Evolutionary conservation across 2,113 vertebrate species (phyloP), one percentile per base, ranked within the genome.

Genomic region (Cisticola juncidis): DNA sequence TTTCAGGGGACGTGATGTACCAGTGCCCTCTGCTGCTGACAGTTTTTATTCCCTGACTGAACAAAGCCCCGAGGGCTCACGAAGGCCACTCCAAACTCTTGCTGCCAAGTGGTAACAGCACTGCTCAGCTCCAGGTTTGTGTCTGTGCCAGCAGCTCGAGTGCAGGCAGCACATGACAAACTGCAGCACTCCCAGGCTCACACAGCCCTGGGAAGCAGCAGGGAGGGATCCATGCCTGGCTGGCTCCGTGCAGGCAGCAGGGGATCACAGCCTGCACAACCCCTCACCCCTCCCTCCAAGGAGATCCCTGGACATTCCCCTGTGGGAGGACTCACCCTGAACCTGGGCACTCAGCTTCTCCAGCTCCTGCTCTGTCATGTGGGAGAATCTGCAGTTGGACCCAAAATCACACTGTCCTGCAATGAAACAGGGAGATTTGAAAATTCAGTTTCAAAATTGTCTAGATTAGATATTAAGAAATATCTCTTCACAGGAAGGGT

Each of bases 321-420:
- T 6, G 12, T 17, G 33, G 1, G 11, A 89, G 29, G 58, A 74
- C 97, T 28, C 42, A 99, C 99, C 99, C 85, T 99, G 98, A 74
- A 99, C 98, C 48, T 98, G 98, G 66, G 97, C 97, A 77, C 97
- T 98, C 81, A 99, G 95, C 82, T 97, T 95, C 79, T 98, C 98
- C 76, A 99, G 88, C 78, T 99, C 98, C 58, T 97, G 97, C 83
- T 99, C 98, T 0, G 98, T 98, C 99, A 99, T 98, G 97, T 99
- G 99, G 65, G 99, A 99, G 95, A 99, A 99, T 51, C 99, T 98
- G 96, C 99, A 99, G 97, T 98, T 99, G 65, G 97, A 96, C 21
- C 99, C 99, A 95, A 99, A 99, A 85, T 98, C 98, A 73, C 99
- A 99, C 53, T 98, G 98, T 5, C 99, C 98, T 99, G 95, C 24